These are phyloP conservation scores for Drosophila tropicalis DNA, from an alignment of 1,140 invertebrate genomes.

Conservation along the genomic window DNA sequence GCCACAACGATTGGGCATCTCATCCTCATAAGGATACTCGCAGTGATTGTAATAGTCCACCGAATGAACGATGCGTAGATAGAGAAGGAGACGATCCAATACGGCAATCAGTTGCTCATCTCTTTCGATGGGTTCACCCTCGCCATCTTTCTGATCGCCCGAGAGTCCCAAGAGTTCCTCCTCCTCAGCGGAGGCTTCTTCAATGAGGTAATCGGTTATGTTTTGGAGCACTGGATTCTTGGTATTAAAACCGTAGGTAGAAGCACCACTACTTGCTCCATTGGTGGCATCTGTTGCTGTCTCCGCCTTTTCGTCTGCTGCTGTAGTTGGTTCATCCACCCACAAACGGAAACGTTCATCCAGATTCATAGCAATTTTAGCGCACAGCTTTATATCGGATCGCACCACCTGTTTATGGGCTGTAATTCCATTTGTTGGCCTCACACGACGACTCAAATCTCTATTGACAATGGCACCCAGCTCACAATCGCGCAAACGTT, in stretches of 20 bases:
- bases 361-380: conserved; percentile 97
- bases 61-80: conserved; percentile 98
- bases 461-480: conserved; percentile 97
- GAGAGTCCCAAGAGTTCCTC: conserved; percentile 95
- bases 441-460: conserved; percentile 95
- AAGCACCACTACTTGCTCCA: conserved; percentile 15
- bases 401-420: conserved; percentile 95
- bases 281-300: conserved; percentile 72
- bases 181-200: conserved; percentile 99
- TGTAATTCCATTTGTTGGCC: conserved; percentile 96
- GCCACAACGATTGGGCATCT: conserved; percentile 99
- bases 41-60: conserved; percentile 99
- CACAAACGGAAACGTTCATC: conserved; percentile 94
- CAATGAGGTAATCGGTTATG: conserved; percentile 99
- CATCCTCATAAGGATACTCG: conserved; percentile 99
- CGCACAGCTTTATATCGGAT: conserved; percentile 96
- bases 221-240: conserved; percentile 98
- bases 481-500: conserved; percentile 93
- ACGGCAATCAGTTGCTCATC: conserved; percentile 91
- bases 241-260: conserved; percentile 91
- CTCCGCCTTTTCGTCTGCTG: conserved; percentile 71
- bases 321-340: conserved; percentile 76
- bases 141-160: conserved; percentile 84
- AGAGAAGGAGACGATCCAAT: conserved; percentile 91
- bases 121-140: conserved; percentile 88